Percentiles rank a stretch among this genome's conserved stretches.
Evolutionary conservation across 2,113 vertebrate species (phyloP).

Genomic region (Prietella phreatophila): DNA sequence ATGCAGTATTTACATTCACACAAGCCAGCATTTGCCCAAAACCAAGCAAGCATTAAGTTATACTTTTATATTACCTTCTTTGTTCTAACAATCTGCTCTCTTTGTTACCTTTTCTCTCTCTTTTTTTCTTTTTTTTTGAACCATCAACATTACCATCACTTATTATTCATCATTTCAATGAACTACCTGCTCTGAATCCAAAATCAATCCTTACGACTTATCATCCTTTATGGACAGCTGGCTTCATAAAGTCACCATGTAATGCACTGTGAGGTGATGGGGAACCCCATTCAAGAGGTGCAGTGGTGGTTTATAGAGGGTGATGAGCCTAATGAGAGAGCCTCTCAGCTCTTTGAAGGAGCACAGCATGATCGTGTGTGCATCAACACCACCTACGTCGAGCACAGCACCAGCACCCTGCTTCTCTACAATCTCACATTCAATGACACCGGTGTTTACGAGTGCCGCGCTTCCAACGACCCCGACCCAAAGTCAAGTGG

Average conservation of each 20-base stretch:
- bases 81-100: slow-evolving; percentile 44
- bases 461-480: slow-evolving; percentile 95
- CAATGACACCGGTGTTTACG: slow-evolving; percentile 85
- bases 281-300: slow-evolving; percentile 84
- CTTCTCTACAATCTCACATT: slow-evolving; percentile 73
- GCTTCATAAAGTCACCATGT: slow-evolving; percentile 85
- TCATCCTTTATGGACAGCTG: slow-evolving; percentile 69
- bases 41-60: slow-evolving; percentile 9
- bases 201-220: background rate
- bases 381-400: slow-evolving; percentile 85
- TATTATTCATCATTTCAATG: slow-evolving; percentile 52
- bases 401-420: slow-evolving; percentile 82
- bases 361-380: slow-evolving; percentile 78
- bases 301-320: slow-evolving; percentile 90
- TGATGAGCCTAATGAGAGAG: slow-evolving; percentile 75
- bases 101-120: slow-evolving; percentile 14
- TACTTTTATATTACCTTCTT: slow-evolving; percentile 1
- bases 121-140: slow-evolving; percentile 5
- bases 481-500: slow-evolving; percentile 94
- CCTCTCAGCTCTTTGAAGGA: slow-evolving; percentile 84
- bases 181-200: slow-evolving; percentile 53
- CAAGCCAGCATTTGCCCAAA: slow-evolving; percentile 16
- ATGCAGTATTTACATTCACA: background rate
- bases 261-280: slow-evolving; percentile 88
- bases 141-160: slow-evolving; percentile 5